Conservation (phyloP, 2,888 invertebrate species). For the Microchrysa polita region DNA sequence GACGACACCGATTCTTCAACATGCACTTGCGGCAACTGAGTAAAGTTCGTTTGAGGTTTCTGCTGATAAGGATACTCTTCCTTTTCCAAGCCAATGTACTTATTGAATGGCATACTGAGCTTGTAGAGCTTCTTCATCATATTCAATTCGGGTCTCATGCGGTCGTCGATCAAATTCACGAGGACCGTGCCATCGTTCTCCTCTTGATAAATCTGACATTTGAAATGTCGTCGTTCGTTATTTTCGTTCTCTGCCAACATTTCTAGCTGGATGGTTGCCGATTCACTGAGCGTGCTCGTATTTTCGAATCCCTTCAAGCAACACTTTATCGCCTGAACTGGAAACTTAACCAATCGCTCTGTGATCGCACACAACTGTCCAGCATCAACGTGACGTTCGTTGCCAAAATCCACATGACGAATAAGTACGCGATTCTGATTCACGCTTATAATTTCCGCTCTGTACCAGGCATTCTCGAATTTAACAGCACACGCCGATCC, state of each 20-base stretch:
- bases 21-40: background rate
- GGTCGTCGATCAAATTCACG: conserved; percentile 71
- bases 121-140: conserved; percentile 68
- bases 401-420: conserved; percentile 94
- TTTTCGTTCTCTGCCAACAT: conserved; percentile 72
- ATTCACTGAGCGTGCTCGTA: conserved; percentile 57
- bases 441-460: conserved; percentile 79
- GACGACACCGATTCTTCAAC: background rate
- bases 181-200: conserved; percentile 21
- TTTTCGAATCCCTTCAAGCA: conserved; percentile 72
- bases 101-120: conserved; percentile 62
- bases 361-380: conserved; percentile 72
- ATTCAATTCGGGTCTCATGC: conserved; percentile 67
- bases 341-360: conserved; percentile 71
- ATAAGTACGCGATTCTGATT: conserved; percentile 72
- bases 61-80: conserved; percentile 51
- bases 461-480: conserved; percentile 88
- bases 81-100: conserved; percentile 61
- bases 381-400: conserved; percentile 79
- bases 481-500: conserved; percentile 81
- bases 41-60: background rate
- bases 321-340: conserved; percentile 81
- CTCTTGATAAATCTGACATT: conserved; percentile 62
- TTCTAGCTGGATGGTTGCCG: conserved; percentile 68
- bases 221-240: conserved; percentile 60